Evolutionary conservation across 1,140 invertebrate species (phyloP).

Genomic region (Brachionus angularis): DNA sequence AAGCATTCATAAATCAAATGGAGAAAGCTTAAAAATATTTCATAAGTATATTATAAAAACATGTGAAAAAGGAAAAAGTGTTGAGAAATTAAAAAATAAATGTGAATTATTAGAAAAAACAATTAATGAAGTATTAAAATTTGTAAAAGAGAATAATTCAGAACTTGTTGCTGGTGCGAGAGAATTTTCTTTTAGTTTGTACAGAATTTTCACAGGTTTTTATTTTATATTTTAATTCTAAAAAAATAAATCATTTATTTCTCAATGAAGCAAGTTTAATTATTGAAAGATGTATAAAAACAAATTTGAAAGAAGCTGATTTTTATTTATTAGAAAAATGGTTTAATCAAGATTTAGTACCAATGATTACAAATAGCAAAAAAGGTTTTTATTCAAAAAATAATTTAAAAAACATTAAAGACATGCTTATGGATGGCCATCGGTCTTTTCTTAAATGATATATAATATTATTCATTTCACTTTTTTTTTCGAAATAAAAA

Average conservation of each 20-base stretch:
- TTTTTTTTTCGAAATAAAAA: too few relatives aligned
- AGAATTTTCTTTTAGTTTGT: constrained; percentile 33
- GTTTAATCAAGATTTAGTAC: constrained; percentile 37
- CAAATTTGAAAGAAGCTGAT: constrained; percentile 21
- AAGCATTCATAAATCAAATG: constrained; percentile 60
- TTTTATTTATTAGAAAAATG: constrained; percentile 25
- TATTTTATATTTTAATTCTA: neutral
- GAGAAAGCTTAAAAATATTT: constrained; percentile 56
- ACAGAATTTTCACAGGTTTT: constrained; percentile 31
- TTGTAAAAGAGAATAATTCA: neutral
- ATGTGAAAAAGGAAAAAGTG: constrained; percentile 35
- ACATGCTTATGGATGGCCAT: constrained; percentile 25
- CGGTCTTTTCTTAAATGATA: too few relatives aligned
- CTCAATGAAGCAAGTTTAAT: constrained; percentile 1
- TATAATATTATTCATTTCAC: too few relatives aligned
- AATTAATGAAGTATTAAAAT: neutral
- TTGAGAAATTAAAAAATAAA: neutral
- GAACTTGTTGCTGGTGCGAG: neutral
- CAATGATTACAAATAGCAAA: neutral
- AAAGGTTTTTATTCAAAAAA: neutral
- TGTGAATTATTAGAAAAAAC: neutral
- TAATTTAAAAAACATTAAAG: neutral
- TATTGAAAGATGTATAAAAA: constrained; percentile 29
- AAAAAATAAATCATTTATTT: neutral
- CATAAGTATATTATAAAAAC: constrained; percentile 43